Base-by-base conservation (phyloP, 1,140 invertebrate genomes). In the Drosophila bipectinata region DNA sequence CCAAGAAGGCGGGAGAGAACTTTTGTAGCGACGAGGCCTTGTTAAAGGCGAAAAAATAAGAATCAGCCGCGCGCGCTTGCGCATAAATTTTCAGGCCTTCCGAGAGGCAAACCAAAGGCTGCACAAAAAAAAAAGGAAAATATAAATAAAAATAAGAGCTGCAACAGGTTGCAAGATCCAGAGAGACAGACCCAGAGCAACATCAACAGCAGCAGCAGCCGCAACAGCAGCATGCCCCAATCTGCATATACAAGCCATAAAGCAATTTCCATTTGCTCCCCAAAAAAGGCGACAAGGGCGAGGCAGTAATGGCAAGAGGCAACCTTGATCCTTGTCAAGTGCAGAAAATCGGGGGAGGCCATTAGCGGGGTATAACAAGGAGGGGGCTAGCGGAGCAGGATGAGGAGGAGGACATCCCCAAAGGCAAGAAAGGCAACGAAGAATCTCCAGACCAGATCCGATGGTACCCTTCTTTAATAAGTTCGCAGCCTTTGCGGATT, bases 211-310 rank as follows among this genome's bases (percentile, higher is more conserved):
- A 71, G 78, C 62, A 53, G 61, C 44, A 30, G 26, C 26, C 26
- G 26, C 26, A 53, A 57, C 44, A 30, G 55, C 48, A 64, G 47
- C 64, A 77, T 72, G 64, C 77, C 69, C 77, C 83, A 87, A 90
- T 90, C 87, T 90, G 87, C 87, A 90, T 90, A 90, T 90, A 90
- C 82, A 90, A 90, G 87, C 87, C 82, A 90, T 90, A 90, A 90
- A 90, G 79, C 77, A 90, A 90, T 90, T 90, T 90, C 88, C 87
- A 90, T 90, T 88, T 79, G 78, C 58, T 61, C 66, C 79, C 72
- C 63, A 63, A 68, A 69, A 87, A 76, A 82, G 77, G 71, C 57
- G 82, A 81, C 71, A 66, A 72, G 58, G 55, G 41, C 59, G 72
- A 72, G 77, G 62, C 52, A 52, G 75, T 60, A 60, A 48, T 52